These are phyloP conservation scores for Pemphredon lugubris DNA, from an alignment of 2,888 invertebrate genomes.

Conservation along the genomic window DNA sequence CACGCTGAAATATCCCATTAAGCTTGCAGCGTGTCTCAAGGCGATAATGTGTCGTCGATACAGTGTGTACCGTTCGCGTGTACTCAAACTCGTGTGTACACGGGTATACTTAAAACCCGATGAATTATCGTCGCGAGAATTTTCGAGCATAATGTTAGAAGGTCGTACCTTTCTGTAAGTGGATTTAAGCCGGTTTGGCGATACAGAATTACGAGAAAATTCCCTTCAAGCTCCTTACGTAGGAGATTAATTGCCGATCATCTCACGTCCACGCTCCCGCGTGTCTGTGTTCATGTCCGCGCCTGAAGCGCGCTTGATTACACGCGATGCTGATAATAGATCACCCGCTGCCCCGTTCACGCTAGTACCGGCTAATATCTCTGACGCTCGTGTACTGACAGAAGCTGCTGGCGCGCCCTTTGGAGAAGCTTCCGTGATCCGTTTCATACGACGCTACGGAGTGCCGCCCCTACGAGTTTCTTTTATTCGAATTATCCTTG, in stretches of 20 bases:
- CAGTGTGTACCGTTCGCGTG: conserved; percentile 1
- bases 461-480: too few relatives aligned
- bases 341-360: conserved; percentile 63
- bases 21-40: conserved; percentile 63
- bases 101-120: background rate
- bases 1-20: conserved; percentile 58
- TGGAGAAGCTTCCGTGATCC: too few relatives aligned
- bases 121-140: conserved; percentile 37
- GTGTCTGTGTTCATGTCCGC: conserved; percentile 61
- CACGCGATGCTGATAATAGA: conserved; percentile 67
- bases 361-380: conserved; percentile 61
- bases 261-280: conserved; percentile 50
- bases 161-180: conserved; percentile 11
- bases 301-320: conserved; percentile 63
- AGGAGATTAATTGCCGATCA: conserved; percentile 66
- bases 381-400: conserved; percentile 42
- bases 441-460: too few relatives aligned
- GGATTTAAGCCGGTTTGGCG: background rate
- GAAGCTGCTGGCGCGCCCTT: conserved; percentile 27
- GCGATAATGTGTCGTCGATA: conserved; percentile 58
- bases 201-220: conserved; percentile 20
- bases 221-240: conserved; percentile 51
- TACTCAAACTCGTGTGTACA: background rate
- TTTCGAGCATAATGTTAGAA: conserved; percentile 12
- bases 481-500: too few relatives aligned